Conservation (phyloP, 2,113 vertebrate genomes). For the Zeus faber region DNA sequence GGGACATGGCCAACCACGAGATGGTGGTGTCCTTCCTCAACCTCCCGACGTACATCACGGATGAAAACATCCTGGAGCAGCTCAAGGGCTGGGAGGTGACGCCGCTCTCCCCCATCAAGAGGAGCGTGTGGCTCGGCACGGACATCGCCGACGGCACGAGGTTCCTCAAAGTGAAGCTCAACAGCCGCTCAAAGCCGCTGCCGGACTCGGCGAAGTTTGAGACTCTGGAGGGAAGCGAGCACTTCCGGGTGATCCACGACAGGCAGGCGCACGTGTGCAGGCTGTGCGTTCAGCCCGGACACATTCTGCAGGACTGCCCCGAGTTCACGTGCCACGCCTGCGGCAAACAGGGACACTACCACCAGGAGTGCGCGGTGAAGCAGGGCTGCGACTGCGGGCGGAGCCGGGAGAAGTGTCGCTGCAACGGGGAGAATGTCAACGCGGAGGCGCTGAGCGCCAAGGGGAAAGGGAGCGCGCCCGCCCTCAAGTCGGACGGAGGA, state of each 20-base stretch:
- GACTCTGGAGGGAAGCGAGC: neutral
- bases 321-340: neutral
- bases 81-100: neutral
- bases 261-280: constrained; percentile 2
- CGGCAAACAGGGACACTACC: too few relatives aligned
- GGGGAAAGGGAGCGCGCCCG: too few relatives aligned
- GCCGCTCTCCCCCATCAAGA: neutral
- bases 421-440: too few relatives aligned
- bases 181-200: neutral
- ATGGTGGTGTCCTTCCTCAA: too few relatives aligned
- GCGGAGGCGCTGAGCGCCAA: too few relatives aligned
- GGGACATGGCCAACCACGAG: too few relatives aligned
- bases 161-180: constrained; percentile 10
- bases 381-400: too few relatives aligned
- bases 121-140: constrained; percentile 4
- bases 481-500: too few relatives aligned
- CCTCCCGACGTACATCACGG: too few relatives aligned
- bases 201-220: constrained; percentile 11
- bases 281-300: constrained; percentile 4
- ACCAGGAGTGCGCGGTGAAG: too few relatives aligned
- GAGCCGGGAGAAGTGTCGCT: too few relatives aligned
- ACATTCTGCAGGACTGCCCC: constrained; percentile 4
- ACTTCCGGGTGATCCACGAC: constrained; percentile 15
- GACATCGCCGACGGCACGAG: constrained; percentile 15
- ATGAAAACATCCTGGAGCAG: too few relatives aligned